phyloP scores from a whole-genome alignment of 2,797 vertebrate species.

The Percopsis omiscomaycus region DNA sequence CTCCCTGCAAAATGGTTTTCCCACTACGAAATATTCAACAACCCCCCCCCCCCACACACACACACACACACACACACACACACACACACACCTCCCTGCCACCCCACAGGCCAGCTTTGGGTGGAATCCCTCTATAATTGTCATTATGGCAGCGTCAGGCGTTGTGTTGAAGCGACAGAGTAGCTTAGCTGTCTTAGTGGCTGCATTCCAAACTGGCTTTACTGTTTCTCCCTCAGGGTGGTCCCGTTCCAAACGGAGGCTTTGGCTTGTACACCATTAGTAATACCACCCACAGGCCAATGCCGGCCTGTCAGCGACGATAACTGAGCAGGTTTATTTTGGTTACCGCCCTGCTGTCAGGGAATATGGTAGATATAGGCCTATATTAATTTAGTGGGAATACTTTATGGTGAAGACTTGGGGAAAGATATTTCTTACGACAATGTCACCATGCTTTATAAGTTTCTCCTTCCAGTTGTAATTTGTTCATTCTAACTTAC shows the following conservation, averaged over 20 bases:
- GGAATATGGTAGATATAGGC: neutral
- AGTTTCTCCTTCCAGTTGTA: neutral
- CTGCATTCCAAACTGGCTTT: conserved; percentile 61
- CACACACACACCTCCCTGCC: conserved; percentile 7
- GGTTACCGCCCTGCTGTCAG: conserved; percentile 6
- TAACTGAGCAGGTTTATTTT: conserved; percentile 15
- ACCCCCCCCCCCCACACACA: too few relatives aligned
- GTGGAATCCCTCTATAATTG: conserved; percentile 61
- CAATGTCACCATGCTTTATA: neutral
- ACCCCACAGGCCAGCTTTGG: conserved; percentile 50
- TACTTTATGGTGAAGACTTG: too few relatives aligned
- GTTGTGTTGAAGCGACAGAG: conserved; percentile 62
- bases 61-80: neutral
- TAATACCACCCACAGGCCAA: conserved; percentile 25
- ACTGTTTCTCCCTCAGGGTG: conserved; percentile 51
- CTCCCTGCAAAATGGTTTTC: too few relatives aligned
- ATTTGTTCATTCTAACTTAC: neutral
- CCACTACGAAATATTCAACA: too few relatives aligned
- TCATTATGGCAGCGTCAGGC: conserved; percentile 59
- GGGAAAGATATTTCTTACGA: neutral
- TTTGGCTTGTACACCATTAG: conserved; percentile 25
- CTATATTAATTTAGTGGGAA: neutral
- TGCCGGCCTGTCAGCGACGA: conserved; percentile 14
- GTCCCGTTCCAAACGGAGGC: conserved; percentile 45
- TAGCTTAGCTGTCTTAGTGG: conserved; percentile 67